A percentile compares a stretch with the other conserved stretches of the same genome.
Evolutionary conservation across 2,888 invertebrate species (phyloP).

Genomic region (Xanthostigma xanthostigma): DNA sequence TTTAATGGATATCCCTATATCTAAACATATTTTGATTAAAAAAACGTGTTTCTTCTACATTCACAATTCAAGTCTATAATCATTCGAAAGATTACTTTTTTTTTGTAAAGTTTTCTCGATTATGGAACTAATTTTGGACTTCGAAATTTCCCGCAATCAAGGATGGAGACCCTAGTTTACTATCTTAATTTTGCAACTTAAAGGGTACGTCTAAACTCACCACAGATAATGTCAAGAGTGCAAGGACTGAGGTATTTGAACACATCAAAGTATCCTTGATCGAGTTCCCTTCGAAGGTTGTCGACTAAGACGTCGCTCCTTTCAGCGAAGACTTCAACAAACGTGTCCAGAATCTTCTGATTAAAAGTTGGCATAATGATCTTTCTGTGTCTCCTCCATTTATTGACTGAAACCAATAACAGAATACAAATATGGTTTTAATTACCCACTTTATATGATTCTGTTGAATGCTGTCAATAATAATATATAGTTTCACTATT

Average conservation of each 20-base stretch:
- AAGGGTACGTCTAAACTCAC: conserved; percentile 24
- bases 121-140: conserved; percentile 4
- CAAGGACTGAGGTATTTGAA: conserved; percentile 38
- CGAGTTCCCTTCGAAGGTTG: conserved; percentile 26
- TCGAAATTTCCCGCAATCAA: background rate
- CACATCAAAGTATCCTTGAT: conserved; percentile 32
- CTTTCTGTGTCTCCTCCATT: conserved; percentile 43
- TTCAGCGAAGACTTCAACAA: conserved; percentile 41
- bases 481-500: too few relatives aligned
- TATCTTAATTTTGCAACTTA: background rate
- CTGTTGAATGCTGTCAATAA: too few relatives aligned
- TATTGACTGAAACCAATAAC: conserved; percentile 27
- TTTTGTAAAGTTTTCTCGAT: background rate
- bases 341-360: conserved; percentile 43
- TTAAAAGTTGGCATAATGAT: conserved; percentile 47
- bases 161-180: background rate
- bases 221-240: conserved; percentile 46
- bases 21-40: too few relatives aligned
- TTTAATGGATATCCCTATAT: too few relatives aligned
- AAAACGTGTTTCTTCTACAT: too few relatives aligned
- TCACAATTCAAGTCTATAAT: conserved; percentile 8
- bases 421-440: background rate
- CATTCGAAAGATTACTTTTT: conserved; percentile 11
- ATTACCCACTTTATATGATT: background rate
- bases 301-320: conserved; percentile 36